Base-by-base conservation (phyloP, 2,113 vertebrate species). In the Glaucomys volans region DNA sequence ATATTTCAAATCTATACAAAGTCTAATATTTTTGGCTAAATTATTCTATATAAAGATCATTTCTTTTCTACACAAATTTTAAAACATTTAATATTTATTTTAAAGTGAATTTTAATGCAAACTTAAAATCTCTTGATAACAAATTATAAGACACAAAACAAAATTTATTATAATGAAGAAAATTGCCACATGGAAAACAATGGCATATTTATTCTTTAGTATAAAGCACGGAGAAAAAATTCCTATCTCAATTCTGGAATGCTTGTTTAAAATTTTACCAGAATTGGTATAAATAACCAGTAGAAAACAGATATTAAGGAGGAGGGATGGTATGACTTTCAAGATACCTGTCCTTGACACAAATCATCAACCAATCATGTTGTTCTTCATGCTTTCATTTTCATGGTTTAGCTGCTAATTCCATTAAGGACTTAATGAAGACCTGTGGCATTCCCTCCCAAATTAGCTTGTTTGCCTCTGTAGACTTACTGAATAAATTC, bases 1-100 rank as follows among this genome's bases (percentile, higher is more conserved):
- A 69, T 54, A 82, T 89, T 50, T 92, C 32, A 94, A 94, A 64
- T 6, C 17, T 84, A 77, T 11, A 42, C 6, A 77, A 92, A 96
- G 82, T 94, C 57, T 88, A 66, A 71, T 37, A 64, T 57, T 3
- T 52, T 57, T 13, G 37, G 10, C 6, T 82, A 59, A 67, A 84
- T 18, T 88, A 16, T 30, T 87, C 66, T 80, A 92, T 6, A 91
- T 22, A 74, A 91, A 80, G 28, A 59, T 72, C 4, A 37, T 67
- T 64, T 96, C 57, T 59, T 59, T 47, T 75, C 40, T 91, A 3
- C 1, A 75, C 1, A 82, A 96, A 76, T 64, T 35, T 92, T 54
- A 74, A 94, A 94, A 59, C 11, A 62, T 52, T 76, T 17, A 76
- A 30, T 88, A 92, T 83, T n/a, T 3, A 90, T 69, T 94, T 90